Evolutionary conservation across 1,140 invertebrate genomes (phyloP), one percentile per base, ranked within the genome.

Genomic region (Drosophila arizonae): DNA sequence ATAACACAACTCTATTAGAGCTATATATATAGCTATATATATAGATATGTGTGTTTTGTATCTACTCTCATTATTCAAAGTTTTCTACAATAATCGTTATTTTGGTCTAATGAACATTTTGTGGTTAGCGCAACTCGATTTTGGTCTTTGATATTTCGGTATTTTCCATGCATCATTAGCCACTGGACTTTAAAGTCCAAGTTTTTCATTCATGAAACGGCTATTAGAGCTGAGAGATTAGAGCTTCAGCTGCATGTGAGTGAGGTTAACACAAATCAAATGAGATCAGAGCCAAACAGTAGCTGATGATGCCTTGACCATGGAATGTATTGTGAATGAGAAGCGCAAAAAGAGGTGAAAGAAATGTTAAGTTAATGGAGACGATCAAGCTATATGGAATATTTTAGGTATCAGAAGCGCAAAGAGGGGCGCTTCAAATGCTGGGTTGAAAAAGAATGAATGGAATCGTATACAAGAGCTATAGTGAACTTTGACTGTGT

Each of bases 81-180:
- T 66, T 46, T 58, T 30, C 36, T 13, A 51, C 33, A 21, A 55
- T 55, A 36, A 55, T 50, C 17, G 26, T 33, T 51, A 6, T 36
- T 26, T 39, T n/a, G 50, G 30, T 65, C 63, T 76, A 76, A 76
- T 76, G 69, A 67, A 66, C 63, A 72, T 61, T 72, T 72, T 76
- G 73, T 52, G 73, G 73, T 76, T 21, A 48, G 33, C 56, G 17
- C 28, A 62, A 36, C 39, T 50, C 21, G 39, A 43, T 26, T 56
- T 62, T 13, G 45, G n/a, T 30, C 10, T 39, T 39, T 39, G 36
- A 39, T 39, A 54, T 28, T 39, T 57, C 54, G 43, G 21, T 21
- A 50, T 62, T 65, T 54, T 66, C 51, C 21, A 72, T 72, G 73
- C 69, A 76, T 76, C 73, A 76, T 76, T 76, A 76, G 73, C 10